Evolutionary conservation across 2,797 vertebrate species (phyloP).

Genomic region (Mormyrops attenuatus): DNA sequence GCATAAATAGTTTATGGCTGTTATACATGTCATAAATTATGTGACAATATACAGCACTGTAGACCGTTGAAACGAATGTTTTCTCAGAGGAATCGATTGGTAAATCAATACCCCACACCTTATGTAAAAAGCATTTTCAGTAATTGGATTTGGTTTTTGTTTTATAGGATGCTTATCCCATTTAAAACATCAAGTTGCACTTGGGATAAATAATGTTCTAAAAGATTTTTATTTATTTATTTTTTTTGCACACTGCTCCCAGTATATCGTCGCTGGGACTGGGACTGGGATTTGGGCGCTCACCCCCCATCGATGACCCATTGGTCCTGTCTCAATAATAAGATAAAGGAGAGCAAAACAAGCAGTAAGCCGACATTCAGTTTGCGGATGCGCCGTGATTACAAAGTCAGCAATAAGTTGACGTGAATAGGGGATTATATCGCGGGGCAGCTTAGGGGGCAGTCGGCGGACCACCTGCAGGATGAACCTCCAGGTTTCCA

Average conservation of each 20-base stretch:
- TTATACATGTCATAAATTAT: neutral
- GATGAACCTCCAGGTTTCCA: neutral
- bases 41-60: neutral
- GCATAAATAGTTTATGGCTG: neutral
- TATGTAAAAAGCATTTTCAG: neutral
- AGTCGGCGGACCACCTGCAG: neutral
- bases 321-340: neutral
- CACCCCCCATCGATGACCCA: neutral
- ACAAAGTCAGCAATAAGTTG: neutral
- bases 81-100: neutral
- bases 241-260: neutral
- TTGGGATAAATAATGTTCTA: neutral
- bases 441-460: neutral
- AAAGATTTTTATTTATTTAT: neutral
- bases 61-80: neutral
- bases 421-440: neutral
- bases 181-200: neutral
- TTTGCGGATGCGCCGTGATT: neutral
- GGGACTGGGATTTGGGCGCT: neutral
- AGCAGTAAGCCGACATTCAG: neutral
- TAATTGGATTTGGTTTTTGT: neutral
- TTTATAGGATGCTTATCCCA: neutral
- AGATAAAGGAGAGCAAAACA: neutral
- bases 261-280: neutral
- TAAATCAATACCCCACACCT: neutral